Evolutionary conservation across 2,797 vertebrate genomes (phyloP), one percentile per base, ranked within the genome.

Genomic region (Hypotaenidia philippensis): DNA sequence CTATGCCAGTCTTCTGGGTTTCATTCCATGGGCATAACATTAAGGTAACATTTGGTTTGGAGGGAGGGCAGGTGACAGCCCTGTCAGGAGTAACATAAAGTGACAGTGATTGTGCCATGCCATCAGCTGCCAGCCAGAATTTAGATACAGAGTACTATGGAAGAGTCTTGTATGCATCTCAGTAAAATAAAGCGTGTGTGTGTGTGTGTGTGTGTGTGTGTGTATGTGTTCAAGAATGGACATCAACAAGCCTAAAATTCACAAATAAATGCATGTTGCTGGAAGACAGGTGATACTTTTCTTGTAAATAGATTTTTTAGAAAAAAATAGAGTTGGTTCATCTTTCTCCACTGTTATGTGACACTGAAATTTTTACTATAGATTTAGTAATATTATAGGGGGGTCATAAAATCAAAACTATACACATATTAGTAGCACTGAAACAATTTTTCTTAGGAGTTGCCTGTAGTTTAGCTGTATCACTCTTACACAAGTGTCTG

Each of bases 401-500:
- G 45, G 38, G 22, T 52, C 34, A 78, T 59, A 83, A 91, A 94
- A 95, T 94, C 80, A 52, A 83, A 95, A 82, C 63, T 70, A 89
- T 87, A 79, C 93, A 95, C 94, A 93, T 75, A 78, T 74, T 77
- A 79, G 80, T 52, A 82, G 60, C 90, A 66, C 60, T 80, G 71
- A 96, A 97, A 95, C 34, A 32, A 86, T 96, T 96, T 91, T 47
- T 94, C 31, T 50, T 92, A 80, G 59, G 66, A 96, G 38, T 61
- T 88, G 84, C 49, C 79, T 91, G 70, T 87, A 95, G 81, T 88
- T 96, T 93, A 96, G 72, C 71, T 83, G 49, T 95, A 95, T 90
- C 83, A 41, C 71, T 83, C 94, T 94, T 89, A 95, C 76, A 87
- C 72, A 85, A 94, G 45, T 69, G 75, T 95, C 85, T 96, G 95